Evolutionary conservation across 2,888 invertebrate species (phyloP), one percentile per base, ranked within the genome.

Genomic region (Oithona nana): DNA sequence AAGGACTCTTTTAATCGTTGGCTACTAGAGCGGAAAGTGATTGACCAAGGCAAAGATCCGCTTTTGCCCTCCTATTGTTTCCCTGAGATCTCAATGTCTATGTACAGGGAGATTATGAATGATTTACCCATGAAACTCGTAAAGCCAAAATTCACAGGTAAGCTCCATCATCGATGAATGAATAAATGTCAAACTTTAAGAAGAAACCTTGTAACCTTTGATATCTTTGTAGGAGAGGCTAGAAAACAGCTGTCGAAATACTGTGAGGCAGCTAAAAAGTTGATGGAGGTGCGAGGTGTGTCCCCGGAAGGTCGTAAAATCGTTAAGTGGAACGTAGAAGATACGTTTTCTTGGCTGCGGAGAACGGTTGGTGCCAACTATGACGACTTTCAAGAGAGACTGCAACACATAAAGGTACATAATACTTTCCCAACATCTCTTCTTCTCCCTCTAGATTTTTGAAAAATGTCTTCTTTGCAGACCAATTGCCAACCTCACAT

Each of bases 251-350:
- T 95, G 28, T 86, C 88, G 2, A 80, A 84, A 61, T 97, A 94
- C 75, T 93, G 94, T 0, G 94, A 95, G 74, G 93, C 94, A 20
- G 94, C 95, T 1, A 94, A 94, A 71, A 88, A 89, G 74, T 89
- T 94, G 77, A 92, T 95, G 68, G 95, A 94, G 74, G 88, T 89
- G 65, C 82, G 93, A 68, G 88, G 88, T 72, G 86, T 88, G 8
- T 86, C 89, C 28, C 82, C 90, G 0, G 93, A 94, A 72, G 90
- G 93, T 71, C 80, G 95, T 66, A 95, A 95, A 76, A 87, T 94
- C 16, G 94, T 97, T 0, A 95, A 94, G 73, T 95, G 95, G 95
- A 93, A 94, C 76, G 93, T 92, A 0, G 94, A 95, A 71, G 94
- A 95, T 69, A 94, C 93, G 28, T 93, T 95, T 74, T 88, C 88